Evolutionary conservation across 2,888 invertebrate species (phyloP).

Genomic region (Aphidoletes aphidimyza): DNA sequence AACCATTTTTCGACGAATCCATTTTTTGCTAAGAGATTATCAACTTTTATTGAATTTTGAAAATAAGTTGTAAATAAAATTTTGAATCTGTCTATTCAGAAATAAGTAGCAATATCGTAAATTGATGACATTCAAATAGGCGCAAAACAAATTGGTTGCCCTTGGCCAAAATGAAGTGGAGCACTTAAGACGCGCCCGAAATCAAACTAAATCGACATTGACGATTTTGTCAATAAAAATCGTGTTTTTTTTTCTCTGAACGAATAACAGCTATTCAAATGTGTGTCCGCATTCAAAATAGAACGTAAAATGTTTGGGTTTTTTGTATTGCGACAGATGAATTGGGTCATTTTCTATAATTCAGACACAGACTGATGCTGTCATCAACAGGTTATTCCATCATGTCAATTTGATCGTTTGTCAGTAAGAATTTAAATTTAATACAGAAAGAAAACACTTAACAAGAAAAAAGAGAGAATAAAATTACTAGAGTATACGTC

Average conservation of each 20-base stretch:
- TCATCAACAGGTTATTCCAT: not conserved
- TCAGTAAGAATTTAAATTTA: not conserved
- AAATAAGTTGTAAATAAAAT: slow-evolving; percentile 1
- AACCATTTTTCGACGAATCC: not conserved
- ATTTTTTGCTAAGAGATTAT: not conserved
- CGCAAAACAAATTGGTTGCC: not conserved
- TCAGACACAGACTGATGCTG: not conserved
- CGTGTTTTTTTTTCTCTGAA: not conserved
- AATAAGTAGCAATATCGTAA: not conserved
- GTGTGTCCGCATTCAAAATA: too few relatives aligned
- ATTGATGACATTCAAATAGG: not conserved
- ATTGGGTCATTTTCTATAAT: not conserved
- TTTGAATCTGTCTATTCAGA: not conserved
- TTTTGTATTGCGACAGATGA: not conserved
- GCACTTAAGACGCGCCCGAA: too few relatives aligned
- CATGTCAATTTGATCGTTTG: not conserved
- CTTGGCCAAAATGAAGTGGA: not conserved
- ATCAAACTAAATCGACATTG: too few relatives aligned
- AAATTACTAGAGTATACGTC: slow-evolving; percentile 35
- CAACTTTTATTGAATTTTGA: not conserved
- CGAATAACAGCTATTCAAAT: not conserved
- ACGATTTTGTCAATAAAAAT: not conserved
- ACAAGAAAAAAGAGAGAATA: not conserved
- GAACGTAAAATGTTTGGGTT: not conserved
- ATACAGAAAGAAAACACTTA: not conserved